These are phyloP conservation scores for Tangara arthus DNA, from an alignment of 2,797 vertebrate genomes.

Conservation along the genomic window DNA sequence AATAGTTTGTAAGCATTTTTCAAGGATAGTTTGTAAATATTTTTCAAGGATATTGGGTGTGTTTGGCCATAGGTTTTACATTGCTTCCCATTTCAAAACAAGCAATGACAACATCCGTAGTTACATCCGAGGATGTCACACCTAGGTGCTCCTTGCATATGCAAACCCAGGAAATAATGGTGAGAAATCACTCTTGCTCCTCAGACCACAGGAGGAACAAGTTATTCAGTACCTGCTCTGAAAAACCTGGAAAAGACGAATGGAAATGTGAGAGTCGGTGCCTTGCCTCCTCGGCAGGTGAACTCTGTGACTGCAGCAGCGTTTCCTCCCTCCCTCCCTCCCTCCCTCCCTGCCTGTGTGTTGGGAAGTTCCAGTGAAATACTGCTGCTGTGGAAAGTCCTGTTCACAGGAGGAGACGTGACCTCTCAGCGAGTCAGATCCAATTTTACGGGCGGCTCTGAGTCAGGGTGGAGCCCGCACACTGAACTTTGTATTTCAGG, in stretches of 20 bases:
- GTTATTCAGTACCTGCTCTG: not conserved
- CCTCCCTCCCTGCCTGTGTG: not conserved
- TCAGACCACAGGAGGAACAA: not conserved
- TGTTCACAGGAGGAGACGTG: slow-evolving; percentile 30
- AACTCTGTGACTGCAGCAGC: not conserved
- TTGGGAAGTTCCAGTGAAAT: slow-evolving; percentile 25
- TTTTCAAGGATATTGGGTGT: not conserved
- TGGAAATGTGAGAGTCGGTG: not conserved
- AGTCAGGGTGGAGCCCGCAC: slow-evolving; percentile 33
- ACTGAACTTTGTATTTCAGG: not conserved
- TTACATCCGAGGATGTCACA: rapidly evolving
- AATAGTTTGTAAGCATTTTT: not conserved
- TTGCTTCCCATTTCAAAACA: not conserved
- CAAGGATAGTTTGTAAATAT: not conserved
- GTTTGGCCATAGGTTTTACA: not conserved
- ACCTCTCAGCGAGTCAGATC: slow-evolving; percentile 38
- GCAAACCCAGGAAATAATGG: not conserved
- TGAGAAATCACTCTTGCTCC: not conserved
- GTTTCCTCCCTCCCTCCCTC: not conserved
- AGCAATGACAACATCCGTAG: rapidly evolving
- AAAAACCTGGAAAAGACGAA: not conserved
- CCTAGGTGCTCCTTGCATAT: not conserved
- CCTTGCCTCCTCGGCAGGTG: not conserved
- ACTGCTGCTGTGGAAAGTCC: slow-evolving; percentile 28
- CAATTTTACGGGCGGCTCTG: slow-evolving; percentile 39